These are phyloP conservation scores for Oligia latruncula DNA, from an alignment of 2,888 invertebrate species.

Conservation along the genomic window DNA sequence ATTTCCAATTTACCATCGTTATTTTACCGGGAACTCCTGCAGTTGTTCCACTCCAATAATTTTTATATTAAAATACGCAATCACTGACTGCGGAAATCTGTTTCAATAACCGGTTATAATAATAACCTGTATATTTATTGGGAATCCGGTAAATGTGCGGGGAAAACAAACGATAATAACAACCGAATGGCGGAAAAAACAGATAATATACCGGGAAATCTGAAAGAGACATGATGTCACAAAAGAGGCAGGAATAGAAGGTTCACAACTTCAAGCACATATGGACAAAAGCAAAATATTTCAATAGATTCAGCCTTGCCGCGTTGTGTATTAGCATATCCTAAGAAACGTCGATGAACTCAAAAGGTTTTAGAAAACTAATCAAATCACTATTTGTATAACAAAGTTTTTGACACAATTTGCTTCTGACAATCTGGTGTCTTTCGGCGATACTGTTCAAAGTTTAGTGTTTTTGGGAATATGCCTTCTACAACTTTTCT, in stretches of 20 bases:
- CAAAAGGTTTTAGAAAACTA: slow-evolving; percentile 8
- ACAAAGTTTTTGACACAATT: background rate
- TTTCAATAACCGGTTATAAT: slow-evolving; percentile 41
- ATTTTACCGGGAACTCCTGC: slow-evolving; percentile 35
- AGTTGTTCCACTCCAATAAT: slow-evolving; percentile 48
- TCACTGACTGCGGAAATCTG: slow-evolving; percentile 12
- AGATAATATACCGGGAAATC: slow-evolving; percentile 1
- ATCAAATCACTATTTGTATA: background rate
- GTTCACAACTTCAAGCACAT: background rate
- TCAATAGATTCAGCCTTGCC: background rate
- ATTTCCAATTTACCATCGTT: slow-evolving; percentile 56
- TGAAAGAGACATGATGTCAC: slow-evolving; percentile 24
- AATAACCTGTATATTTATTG: slow-evolving; percentile 16
- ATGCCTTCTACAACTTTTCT: background rate
- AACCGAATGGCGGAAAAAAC: slow-evolving; percentile 3
- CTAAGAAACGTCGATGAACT: slow-evolving; percentile 1
- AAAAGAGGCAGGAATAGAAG: background rate
- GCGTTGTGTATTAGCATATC: background rate
- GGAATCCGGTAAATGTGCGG: slow-evolving; percentile 15
- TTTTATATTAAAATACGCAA: slow-evolving; percentile 54
- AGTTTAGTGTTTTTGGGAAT: background rate
- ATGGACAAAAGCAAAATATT: background rate
- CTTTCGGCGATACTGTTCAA: background rate
- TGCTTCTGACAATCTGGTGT: no score
- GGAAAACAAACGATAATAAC: slow-evolving; percentile 33